Percentiles rank a stretch among this genome's conserved stretches.
phyloP scores from a whole-genome alignment of 2,888 invertebrate genomes.

The Kuschelorhynchus macadamiae region DNA sequence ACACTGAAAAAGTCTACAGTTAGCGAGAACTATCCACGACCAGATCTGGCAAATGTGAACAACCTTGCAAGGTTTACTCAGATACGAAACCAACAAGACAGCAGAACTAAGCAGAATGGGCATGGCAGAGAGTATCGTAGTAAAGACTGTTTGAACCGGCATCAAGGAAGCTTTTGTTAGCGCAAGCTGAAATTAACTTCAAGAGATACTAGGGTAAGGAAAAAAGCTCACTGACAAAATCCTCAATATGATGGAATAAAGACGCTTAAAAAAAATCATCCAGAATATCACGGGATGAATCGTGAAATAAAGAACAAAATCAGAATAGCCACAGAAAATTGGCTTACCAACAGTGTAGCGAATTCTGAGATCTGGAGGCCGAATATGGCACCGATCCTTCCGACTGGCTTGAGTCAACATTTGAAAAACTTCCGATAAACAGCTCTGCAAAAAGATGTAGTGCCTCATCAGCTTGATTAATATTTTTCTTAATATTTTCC shows the following conservation, averaged over 20 bases:
- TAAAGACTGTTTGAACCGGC: not conserved
- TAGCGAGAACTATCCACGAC: not conserved
- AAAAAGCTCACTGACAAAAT: not conserved
- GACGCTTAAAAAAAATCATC: not conserved
- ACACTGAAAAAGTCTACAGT: not conserved
- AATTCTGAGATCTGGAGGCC: not conserved
- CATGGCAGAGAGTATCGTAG: not conserved
- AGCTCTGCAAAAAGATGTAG: conserved; percentile 11
- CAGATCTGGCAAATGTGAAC: not conserved
- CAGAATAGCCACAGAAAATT: not conserved
- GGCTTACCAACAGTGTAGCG: not conserved
- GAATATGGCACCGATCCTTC: not conserved
- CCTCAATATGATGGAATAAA: too few relatives aligned
- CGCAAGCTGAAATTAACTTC: conserved; percentile 4
- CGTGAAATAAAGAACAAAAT: conserved; percentile 1
- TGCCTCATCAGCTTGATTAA: conserved; percentile 8
- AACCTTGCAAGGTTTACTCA: not conserved
- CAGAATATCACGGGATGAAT: not conserved
- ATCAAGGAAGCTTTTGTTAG: not conserved
- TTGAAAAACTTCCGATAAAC: not conserved
- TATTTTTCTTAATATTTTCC: conserved; percentile 9
- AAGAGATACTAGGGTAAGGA: not conserved
- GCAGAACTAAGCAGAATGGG: not conserved
- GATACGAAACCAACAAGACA: not conserved
- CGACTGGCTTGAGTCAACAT: not conserved